Conservation (phyloP, 2,888 invertebrate species). For the Boloria euphrosyne region DNA sequence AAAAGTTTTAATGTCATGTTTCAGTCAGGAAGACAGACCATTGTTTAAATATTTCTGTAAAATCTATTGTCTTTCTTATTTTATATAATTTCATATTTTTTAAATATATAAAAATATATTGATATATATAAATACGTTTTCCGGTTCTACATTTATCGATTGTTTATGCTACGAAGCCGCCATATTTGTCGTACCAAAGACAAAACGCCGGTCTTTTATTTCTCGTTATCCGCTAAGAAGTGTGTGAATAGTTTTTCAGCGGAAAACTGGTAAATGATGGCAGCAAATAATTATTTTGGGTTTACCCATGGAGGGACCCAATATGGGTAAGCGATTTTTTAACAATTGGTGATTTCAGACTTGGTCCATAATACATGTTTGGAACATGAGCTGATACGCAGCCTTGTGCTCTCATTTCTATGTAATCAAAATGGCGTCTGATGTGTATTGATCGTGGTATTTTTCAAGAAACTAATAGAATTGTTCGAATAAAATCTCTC, state of each 20-base stretch:
- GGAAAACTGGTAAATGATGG: conserved; percentile 85
- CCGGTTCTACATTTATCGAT: conserved; percentile 18
- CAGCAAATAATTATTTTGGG: conserved; percentile 97
- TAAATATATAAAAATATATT: no score
- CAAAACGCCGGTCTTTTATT: conserved; percentile 73
- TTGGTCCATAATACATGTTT: conserved; percentile 34
- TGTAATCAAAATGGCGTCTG: conserved; percentile 78
- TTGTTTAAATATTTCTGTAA: no score
- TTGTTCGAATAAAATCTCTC: conserved; percentile 42
- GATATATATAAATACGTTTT: no score
- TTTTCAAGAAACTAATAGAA: conserved; percentile 42
- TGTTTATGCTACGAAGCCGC: conserved; percentile 47
- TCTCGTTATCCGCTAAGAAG: conserved; percentile 65
- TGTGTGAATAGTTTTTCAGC: conserved; percentile 72
- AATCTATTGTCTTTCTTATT: no score
- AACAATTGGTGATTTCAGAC: conserved; percentile 37
- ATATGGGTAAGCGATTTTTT: conserved; percentile 87
- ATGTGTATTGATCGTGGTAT: conserved; percentile 64
- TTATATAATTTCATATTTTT: no score
- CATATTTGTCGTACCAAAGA: conserved; percentile 62
- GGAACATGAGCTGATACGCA: conserved; percentile 47
- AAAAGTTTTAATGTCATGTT: no score
- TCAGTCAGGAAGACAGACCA: no score
- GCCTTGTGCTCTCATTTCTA: conserved; percentile 62
- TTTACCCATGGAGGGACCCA: conserved; percentile 97